Conservation (phyloP, 2,113 vertebrate species). For the Neodon shergylaensis region DNA sequence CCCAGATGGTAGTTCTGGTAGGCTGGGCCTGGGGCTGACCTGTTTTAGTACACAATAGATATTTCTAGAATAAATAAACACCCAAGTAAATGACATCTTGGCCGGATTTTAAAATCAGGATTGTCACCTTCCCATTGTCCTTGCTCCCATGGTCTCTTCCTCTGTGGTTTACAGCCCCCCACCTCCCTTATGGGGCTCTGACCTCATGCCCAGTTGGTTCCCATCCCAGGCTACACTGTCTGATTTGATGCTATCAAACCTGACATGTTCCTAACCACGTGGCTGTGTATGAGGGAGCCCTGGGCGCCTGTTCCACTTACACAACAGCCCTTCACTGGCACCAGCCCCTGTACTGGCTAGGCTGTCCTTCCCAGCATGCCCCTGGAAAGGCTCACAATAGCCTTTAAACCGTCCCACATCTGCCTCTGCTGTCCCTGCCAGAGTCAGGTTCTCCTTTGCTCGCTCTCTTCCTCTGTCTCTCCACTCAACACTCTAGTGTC, state of each 20-base stretch:
- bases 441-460: no score
- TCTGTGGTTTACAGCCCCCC: neutral
- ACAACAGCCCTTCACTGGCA: no score
- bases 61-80: neutral
- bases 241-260: constrained; percentile 6
- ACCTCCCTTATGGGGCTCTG: fast-evolving
- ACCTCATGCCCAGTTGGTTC: neutral
- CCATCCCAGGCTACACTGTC: neutral
- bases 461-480: no score
- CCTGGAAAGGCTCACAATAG: no score
- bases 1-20: neutral
- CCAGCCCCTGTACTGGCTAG: no score
- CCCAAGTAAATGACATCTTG: neutral
- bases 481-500: no score
- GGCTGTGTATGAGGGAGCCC: no score
- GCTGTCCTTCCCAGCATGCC: no score
- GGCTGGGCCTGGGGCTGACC: no score
- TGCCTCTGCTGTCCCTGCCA: no score
- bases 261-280: neutral
- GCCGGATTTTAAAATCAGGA: fast-evolving
- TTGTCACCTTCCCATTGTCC: fast-evolving
- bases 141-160: neutral
- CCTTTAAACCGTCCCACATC: no score
- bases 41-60: neutral
- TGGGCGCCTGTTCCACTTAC: no score